Evolutionary conservation across 2,797 vertebrate genomes (phyloP), one percentile per base, ranked within the genome.

Genomic region (Hoplostethus atlanticus): DNA sequence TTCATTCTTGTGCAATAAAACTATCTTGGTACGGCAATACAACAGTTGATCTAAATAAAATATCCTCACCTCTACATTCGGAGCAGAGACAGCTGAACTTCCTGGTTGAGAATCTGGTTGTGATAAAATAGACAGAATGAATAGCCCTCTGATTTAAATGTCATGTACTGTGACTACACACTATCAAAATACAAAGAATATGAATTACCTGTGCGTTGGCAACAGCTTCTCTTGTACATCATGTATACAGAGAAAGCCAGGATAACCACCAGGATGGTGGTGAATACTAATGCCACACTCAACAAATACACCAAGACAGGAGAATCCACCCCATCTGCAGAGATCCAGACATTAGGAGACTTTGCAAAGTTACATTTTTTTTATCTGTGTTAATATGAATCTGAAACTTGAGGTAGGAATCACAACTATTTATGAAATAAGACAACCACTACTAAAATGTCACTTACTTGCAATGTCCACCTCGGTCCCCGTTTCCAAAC

Each of bases 401-500:
- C 40, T 28, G 3, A 17, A 28, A 1, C 47, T 61, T 61, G 4
- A 12, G 7, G 25, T 4, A 21, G 28, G 51, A 1, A 53, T 10
- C 6, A 11, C 1, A 30, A 47, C 6, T 8, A 34, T 34, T 34
- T 34, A 0, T 21, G 4, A 6, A 34, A 4, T n/a, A n/a, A 34
- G 6, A 4, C 1, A 34, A 4, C 34, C 1, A 1, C 34, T 34
- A 3, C 34, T 34, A 34, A 34, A 34, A 34, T 34, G 34, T 34
- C 0, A 64, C 56, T 68, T 0, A 63, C 60, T 0, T 0, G 62
- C 31, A 21, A 50, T 2, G 5, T 72, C 7, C 25, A 28, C 6
- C 17, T 48, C 64, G 8, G 0, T 71, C 48, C n/a, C 42, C 61
- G 0, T 84, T 21, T 6, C 81, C 80, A 76, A 87, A 84, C 48